Evolutionary conservation across 2,797 vertebrate species (phyloP), one percentile per base, ranked within the genome.

Genomic region (Xerus rutilus): DNA sequence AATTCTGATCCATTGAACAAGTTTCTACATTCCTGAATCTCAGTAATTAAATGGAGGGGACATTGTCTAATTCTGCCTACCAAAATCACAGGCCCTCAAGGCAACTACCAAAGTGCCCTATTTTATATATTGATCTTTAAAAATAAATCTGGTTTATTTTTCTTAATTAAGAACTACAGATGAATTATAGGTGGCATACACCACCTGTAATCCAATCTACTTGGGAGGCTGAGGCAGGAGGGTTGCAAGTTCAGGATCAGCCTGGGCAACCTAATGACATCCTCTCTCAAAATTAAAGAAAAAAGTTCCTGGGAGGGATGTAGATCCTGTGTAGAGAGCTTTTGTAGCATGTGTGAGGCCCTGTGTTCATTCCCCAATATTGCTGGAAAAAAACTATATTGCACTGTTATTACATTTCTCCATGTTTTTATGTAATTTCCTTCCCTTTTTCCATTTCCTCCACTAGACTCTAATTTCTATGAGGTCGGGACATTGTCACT

Each of bases 401-500:
- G n/a, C 8, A 94, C 52, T 54, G 57, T 69, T 64, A 81, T n/a
- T 43, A 45, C 62, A 94, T 83, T 93, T 91, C 64, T 96, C 57
- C 79, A 30, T 25, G 74, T 81, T 32, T 74, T 79, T 90, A 73
- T 92, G 45, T 64, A 74, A 76, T 84, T 92, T 74, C 57, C 87
- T 90, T 3, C 82, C 67, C 11, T 21, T 69, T 85, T 70, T 74
- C 30, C 4, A n/a, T 72, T 62, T 67, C 21, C 32, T 77, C 15
- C 30, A 72, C 30, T 67, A 85, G n/a, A 49, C 11, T 83, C 45
- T 74, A 85, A 89, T 91, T 93, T 82, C 47, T 25, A n/a, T 25
- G 54, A 85, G 45, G n/a, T 6, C n/a, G 39, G 84, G 57, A 65
- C n/a, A 95, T 64, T 95, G 86, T 91, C 54, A 91, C 74, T 28